Conservation (phyloP, 2,113 vertebrate species). For the Dromiciops gliroides region DNA sequence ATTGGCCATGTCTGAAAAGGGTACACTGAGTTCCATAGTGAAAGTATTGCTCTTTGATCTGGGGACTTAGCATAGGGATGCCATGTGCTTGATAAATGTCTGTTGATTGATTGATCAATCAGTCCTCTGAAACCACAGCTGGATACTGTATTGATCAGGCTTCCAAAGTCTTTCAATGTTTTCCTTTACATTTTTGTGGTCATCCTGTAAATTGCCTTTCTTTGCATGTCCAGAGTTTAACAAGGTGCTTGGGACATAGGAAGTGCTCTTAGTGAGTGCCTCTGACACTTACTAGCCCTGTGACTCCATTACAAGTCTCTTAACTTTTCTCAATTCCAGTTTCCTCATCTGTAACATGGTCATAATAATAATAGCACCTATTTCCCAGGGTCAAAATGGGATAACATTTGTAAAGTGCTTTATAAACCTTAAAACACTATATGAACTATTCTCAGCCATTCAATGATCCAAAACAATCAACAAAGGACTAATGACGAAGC, state of each 20-base stretch:
- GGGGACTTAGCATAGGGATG: neutral
- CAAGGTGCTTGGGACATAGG: neutral
- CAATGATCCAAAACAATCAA: too few relatives aligned
- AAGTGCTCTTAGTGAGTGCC: neutral
- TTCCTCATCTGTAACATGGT: neutral
- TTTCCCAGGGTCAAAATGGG: neutral
- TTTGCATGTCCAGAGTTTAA: neutral
- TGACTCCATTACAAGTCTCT: neutral
- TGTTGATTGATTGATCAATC: neutral
- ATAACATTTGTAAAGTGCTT: neutral
- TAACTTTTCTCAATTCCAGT: neutral
- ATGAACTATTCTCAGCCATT: too few relatives aligned
- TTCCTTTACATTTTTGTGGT: neutral
- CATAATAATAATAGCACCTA: neutral
- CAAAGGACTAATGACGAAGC: too few relatives aligned
- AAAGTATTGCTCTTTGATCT: neutral
- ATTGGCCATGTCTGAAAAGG: neutral
- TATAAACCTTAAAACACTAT: neutral
- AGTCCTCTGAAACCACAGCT: neutral
- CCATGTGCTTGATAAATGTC: neutral
- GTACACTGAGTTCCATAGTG: accelerated
- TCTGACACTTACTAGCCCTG: neutral
- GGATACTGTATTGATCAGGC: neutral
- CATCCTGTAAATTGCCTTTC: neutral
- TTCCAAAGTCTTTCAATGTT: neutral